Base-by-base conservation (phyloP, 1,140 invertebrate species). In the Stenopsyche tienmushanensis region DNA sequence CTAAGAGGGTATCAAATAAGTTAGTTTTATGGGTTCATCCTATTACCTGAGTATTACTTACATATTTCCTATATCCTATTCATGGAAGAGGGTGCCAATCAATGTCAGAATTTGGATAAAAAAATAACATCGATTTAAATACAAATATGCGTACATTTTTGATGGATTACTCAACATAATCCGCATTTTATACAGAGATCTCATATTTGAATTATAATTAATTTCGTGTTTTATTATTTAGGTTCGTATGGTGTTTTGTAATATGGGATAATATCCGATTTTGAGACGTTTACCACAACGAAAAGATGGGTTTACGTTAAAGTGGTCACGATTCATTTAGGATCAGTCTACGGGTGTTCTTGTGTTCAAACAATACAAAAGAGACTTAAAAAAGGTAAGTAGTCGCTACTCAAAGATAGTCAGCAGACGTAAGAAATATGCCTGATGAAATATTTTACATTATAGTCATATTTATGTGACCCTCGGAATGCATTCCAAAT, bases 1-100 rank as follows among this genome's bases (percentile, higher is more conserved):
- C 25, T 23, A 49, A 49, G 63, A 65, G 53, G 54, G 54, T 58
- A 65, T 58, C 63, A 58, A 47, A 58, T 49, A 53, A 65, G 52
- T 58, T 65, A 65, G 53, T 57, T 65, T 65, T 50, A 50, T 58
- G 54, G 63, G 41, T 65, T 65, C 45, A 65, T 65, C 63, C 63
- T 50, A 65, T 65, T 65, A 65, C 54, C 41, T 58, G 53, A 53
- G 60, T 50, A 65, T 44, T 24, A 49, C 41, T 49, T 39, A 55
- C 5, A 64, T 45, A 54, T 64, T 54, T 63, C 45, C 49, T 52
- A 52, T 63, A 34, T 53, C 34, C 26, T 54, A 55, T 54, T 47
- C 26, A 57, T 47, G 26, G 7, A 18, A 62, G n/a, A 64, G 23
- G n/a, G 45, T 52, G 29, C 29, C 59, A 15, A 29, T 60, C 15